Evolutionary conservation across 2,797 vertebrate genomes (phyloP).

Genomic region (Monodelphis domestica): DNA sequence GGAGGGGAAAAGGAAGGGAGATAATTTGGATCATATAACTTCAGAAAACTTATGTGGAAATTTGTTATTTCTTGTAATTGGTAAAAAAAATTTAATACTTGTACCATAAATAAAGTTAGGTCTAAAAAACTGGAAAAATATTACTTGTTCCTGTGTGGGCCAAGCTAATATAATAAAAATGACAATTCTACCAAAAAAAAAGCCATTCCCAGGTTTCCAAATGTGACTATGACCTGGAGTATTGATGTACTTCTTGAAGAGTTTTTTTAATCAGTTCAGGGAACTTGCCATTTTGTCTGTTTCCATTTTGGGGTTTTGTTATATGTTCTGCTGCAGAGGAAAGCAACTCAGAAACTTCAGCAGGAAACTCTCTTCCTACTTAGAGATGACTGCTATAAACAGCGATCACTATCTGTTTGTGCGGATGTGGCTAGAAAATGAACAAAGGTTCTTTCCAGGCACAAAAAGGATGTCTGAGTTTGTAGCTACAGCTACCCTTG

Average conservation of each 20-base stretch:
- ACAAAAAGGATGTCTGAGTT: background rate
- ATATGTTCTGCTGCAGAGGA: background rate
- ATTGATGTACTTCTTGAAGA: background rate
- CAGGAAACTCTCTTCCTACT: slow-evolving; percentile 19
- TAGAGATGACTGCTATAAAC: slow-evolving; percentile 15
- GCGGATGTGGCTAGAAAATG: slow-evolving; percentile 20
- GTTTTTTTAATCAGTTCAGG: background rate
- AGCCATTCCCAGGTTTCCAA: too few species aligned
- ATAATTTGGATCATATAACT: too few species aligned
- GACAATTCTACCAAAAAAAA: too few species aligned
- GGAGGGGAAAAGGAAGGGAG: too few species aligned
- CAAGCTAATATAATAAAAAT: too few species aligned
- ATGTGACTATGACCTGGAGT: background rate
- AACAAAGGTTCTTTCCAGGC: background rate
- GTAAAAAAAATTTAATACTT: too few species aligned
- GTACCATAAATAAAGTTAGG: too few species aligned
- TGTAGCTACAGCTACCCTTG: background rate
- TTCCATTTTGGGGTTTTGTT: background rate
- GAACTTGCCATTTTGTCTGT: background rate
- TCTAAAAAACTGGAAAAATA: too few species aligned
- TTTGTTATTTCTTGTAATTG: too few species aligned
- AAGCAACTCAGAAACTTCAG: background rate
- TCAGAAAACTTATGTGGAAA: too few species aligned
- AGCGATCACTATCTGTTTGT: slow-evolving; percentile 17
- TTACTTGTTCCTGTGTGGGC: too few species aligned